These are phyloP conservation scores for Nyctereutes procyonoides DNA, from an alignment of 2,113 vertebrate genomes.

Conservation along the genomic window DNA sequence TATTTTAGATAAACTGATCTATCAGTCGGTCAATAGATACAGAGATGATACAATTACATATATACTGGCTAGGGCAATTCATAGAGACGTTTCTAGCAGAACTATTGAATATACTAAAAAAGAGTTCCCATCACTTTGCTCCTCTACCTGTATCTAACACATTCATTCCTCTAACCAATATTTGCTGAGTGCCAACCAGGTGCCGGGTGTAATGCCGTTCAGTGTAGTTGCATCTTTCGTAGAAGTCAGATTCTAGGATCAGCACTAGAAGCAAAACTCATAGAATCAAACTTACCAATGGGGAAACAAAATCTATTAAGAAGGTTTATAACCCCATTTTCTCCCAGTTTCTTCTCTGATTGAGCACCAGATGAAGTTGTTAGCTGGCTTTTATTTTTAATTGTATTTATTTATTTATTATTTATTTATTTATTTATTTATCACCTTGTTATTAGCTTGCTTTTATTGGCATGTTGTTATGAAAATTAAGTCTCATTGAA, in stretches of 20 bases:
- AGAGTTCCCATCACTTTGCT: neutral
- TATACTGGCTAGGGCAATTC: neutral
- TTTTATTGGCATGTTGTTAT: neutral
- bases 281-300: constrained; percentile 11
- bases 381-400: neutral
- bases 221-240: neutral
- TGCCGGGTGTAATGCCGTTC: neutral
- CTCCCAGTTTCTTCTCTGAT: neutral
- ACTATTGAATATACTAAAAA: constrained; percentile 15
- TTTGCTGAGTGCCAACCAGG: neutral
- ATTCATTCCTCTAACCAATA: constrained; percentile 38
- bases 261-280: neutral
- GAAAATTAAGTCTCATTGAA: constrained; percentile 43
- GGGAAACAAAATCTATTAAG: neutral
- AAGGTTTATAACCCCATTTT: neutral
- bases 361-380: neutral
- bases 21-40: neutral
- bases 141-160: neutral
- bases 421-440: neutral
- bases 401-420: neutral
- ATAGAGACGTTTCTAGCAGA: constrained; percentile 34
- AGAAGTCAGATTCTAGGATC: constrained; percentile 5
- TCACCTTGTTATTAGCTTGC: neutral
- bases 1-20: neutral
- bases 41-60: neutral